These are phyloP conservation scores for Lymantria dispar DNA, from an alignment of 2,888 invertebrate species.

Conservation along the genomic window DNA sequence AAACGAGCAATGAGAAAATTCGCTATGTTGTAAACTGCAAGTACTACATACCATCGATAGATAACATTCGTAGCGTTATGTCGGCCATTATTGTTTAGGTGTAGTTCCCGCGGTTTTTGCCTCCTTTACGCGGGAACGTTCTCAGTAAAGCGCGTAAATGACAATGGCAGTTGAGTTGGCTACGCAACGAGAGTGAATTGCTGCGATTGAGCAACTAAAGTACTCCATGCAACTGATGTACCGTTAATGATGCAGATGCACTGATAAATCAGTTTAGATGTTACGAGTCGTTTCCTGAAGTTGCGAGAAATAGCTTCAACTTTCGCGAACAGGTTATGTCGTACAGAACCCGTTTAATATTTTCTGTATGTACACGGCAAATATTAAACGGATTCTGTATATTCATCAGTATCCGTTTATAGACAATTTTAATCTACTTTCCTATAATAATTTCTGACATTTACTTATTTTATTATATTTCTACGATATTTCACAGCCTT, in stretches of 20 bases:
- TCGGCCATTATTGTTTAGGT: slow-evolving; percentile 73
- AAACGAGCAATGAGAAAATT: slow-evolving; percentile 66
- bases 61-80: slow-evolving; percentile 79
- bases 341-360: too few relatives aligned
- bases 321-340: slow-evolving; percentile 22
- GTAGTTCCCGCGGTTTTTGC: slow-evolving; percentile 80
- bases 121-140: slow-evolving; percentile 76
- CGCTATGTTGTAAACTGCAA: slow-evolving; percentile 60
- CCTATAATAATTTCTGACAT: too few relatives aligned
- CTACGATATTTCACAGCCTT: too few relatives aligned
- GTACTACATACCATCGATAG: slow-evolving; percentile 44
- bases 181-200: slow-evolving; percentile 75
- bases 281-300: slow-evolving; percentile 45
- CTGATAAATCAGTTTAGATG: slow-evolving; percentile 57
- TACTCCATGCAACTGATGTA: slow-evolving; percentile 72
- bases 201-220: slow-evolving; percentile 68
- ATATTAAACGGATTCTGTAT: too few relatives aligned
- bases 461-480: too few relatives aligned
- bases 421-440: too few relatives aligned
- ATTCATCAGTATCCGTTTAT: too few relatives aligned
- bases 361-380: too few relatives aligned
- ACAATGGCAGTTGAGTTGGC: slow-evolving; percentile 62
- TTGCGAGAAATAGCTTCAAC: slow-evolving; percentile 16
- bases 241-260: slow-evolving; percentile 67
- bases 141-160: slow-evolving; percentile 76